phyloP scores from a whole-genome alignment of 1,140 invertebrate species.

The Varroa destructor region DNA sequence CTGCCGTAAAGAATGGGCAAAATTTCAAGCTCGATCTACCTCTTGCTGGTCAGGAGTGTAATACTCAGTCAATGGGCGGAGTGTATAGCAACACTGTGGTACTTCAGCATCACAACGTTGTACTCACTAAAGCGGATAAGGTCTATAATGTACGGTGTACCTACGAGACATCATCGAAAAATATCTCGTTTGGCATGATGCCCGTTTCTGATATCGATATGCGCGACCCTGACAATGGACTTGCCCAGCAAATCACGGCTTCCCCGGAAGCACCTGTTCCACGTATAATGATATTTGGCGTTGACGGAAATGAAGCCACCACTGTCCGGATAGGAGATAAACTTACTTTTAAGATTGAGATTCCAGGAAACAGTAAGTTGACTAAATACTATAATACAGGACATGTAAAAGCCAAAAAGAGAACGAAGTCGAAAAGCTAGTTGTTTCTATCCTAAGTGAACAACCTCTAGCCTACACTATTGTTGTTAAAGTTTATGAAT shows the following conservation, averaged over 20 bases:
- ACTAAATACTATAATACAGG: not conserved
- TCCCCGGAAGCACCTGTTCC: constrained; percentile 84
- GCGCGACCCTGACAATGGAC: constrained; percentile 59
- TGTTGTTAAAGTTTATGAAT: not conserved
- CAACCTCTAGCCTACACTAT: too few relatives aligned
- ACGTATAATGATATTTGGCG: constrained; percentile 76
- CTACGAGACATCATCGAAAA: constrained; percentile 88
- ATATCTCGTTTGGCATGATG: constrained; percentile 93
- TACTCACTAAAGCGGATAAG: constrained; percentile 91
- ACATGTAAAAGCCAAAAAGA: constrained; percentile 6
- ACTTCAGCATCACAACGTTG: constrained; percentile 83
- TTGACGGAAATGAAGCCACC: constrained; percentile 67
- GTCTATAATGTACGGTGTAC: constrained; percentile 93
- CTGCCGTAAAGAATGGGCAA: constrained; percentile 79
- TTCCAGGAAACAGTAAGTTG: constrained; percentile 79
- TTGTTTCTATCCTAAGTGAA: constrained; percentile 14
- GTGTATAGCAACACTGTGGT: constrained; percentile 89
- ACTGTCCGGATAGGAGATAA: constrained; percentile 86
- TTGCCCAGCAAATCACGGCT: constrained; percentile 81
- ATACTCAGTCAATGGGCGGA: constrained; percentile 58
- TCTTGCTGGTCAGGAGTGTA: constrained; percentile 83
- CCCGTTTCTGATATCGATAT: constrained; percentile 49
- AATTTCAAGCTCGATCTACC: constrained; percentile 77
- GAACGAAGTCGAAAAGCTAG: not conserved
- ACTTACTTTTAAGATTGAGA: constrained; percentile 85